Percentiles rank a stretch among this genome's conserved stretches.
These are phyloP conservation scores for Orchesella cincta DNA, from an alignment of 1,140 invertebrate species.

Conservation along the genomic window DNA sequence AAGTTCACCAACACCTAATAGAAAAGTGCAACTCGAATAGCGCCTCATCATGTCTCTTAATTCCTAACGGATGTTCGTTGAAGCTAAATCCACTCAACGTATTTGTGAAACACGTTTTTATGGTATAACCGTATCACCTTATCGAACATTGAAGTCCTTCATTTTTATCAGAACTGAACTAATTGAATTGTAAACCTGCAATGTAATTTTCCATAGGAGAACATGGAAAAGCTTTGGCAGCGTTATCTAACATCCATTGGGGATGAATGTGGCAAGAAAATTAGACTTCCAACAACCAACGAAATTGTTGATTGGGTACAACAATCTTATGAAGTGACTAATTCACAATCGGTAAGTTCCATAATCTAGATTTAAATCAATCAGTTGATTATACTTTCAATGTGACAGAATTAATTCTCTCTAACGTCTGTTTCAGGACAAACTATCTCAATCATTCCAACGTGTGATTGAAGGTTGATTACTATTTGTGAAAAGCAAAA, in stretches of 20 bases:
- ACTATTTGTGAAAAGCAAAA: too few relatives aligned
- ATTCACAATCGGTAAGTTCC: too few relatives aligned
- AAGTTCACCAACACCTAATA: slow-evolving; percentile 34
- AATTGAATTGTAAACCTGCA: not conserved
- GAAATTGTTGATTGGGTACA: slow-evolving; percentile 46
- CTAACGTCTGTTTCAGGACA: too few relatives aligned
- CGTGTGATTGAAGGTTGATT: too few relatives aligned
- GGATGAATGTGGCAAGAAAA: not conserved
- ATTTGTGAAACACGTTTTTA: slow-evolving; percentile 37
- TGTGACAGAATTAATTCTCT: too few relatives aligned
- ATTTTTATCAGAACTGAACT: not conserved
- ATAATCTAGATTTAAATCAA: too few relatives aligned
- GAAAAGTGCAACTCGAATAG: slow-evolving; percentile 10
- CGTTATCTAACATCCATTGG: slow-evolving; percentile 26
- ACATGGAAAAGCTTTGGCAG: slow-evolving; percentile 38
- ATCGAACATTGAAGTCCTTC: too few relatives aligned
- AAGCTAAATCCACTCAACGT: slow-evolving; percentile 51
- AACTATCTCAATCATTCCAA: too few relatives aligned
- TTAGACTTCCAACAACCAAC: slow-evolving; percentile 41
- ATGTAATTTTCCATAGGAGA: slow-evolving; percentile 34
- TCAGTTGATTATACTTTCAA: too few relatives aligned
- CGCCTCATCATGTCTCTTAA: slow-evolving; percentile 27
- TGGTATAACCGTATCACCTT: slow-evolving; percentile 27
- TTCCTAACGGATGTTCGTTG: slow-evolving; percentile 49
- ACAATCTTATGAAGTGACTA: not conserved